A percentile compares a stretch with the other conserved stretches of the same genome.
These are phyloP conservation scores for Drosophila murphyi DNA, from an alignment of 1,140 invertebrate species.

Conservation along the genomic window DNA sequence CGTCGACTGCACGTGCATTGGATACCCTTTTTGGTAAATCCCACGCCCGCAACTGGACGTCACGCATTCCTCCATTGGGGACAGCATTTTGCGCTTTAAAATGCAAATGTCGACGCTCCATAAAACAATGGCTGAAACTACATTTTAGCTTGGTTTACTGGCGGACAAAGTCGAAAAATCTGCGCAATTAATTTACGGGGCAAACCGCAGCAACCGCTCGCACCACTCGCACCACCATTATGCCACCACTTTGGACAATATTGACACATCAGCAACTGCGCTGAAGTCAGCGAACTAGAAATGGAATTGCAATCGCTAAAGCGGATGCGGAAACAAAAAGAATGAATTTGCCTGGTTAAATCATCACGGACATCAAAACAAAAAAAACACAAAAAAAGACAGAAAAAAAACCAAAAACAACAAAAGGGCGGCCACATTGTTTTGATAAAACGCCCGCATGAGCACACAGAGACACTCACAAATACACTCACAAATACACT, in stretches of 20 bases:
- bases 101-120: slow-evolving; percentile 66
- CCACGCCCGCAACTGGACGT: slow-evolving; percentile 33
- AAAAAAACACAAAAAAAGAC: background rate
- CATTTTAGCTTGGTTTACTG: slow-evolving; percentile 43
- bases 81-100: slow-evolving; percentile 52
- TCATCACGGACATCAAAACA: slow-evolving; percentile 17
- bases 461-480: slow-evolving; percentile 27
- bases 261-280: slow-evolving; percentile 77
- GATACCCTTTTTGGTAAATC: slow-evolving; percentile 14
- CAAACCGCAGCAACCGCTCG: slow-evolving; percentile 65
- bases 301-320: slow-evolving; percentile 73
- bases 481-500: slow-evolving; percentile 19
- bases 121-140: slow-evolving; percentile 46
- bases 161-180: slow-evolving; percentile 56
- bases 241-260: slow-evolving; percentile 14
- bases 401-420: slow-evolving; percentile 47
- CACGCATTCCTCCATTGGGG: slow-evolving; percentile 46
- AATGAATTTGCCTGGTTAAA: slow-evolving; percentile 73
- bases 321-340: slow-evolving; percentile 50
- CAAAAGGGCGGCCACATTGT: slow-evolving; percentile 81
- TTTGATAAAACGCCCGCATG: slow-evolving; percentile 81
- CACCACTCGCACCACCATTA: background rate
- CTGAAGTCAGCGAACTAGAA: slow-evolving; percentile 51
- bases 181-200: slow-evolving; percentile 76
- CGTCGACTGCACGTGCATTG: slow-evolving; percentile 60